Evolutionary conservation across 2,113 vertebrate species (phyloP).

Genomic region (Cyphomyrus discorhynchus): DNA sequence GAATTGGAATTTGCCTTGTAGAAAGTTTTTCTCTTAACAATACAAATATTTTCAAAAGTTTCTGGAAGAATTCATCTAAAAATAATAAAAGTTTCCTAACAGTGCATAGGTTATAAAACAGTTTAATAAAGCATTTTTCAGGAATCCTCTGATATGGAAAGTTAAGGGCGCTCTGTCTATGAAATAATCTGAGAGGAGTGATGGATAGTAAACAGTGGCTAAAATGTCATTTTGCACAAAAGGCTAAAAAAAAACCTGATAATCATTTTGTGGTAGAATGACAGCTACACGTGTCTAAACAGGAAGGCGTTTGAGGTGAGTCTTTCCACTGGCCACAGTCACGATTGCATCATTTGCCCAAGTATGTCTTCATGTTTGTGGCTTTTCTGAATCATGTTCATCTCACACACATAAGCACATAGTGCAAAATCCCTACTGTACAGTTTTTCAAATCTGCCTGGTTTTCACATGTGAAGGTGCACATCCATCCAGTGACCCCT

Average conservation of each 20-base stretch:
- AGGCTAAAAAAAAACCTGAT: neutral
- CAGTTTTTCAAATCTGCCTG: neutral
- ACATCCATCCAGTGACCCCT: neutral
- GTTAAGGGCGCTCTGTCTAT: neutral
- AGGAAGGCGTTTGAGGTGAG: neutral
- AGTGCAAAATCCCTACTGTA: neutral
- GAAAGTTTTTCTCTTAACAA: neutral
- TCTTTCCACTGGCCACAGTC: neutral
- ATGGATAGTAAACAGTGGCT: neutral
- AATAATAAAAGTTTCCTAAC: neutral
- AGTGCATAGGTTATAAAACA: neutral
- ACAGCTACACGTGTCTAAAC: neutral
- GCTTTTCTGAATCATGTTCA: neutral
- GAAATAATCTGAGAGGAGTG: neutral
- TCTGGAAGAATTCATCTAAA: neutral
- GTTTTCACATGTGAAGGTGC: neutral
- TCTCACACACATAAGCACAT: neutral
- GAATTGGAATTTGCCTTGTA: neutral
- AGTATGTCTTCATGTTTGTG: neutral
- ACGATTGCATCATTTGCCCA: neutral
- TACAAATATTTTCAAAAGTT: neutral
- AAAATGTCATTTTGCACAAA: neutral
- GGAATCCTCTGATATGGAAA: neutral
- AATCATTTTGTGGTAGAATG: neutral
- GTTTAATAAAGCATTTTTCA: neutral